Evolutionary conservation across 1,140 invertebrate genomes (phyloP).

Genomic region (Bombyx mori): DNA sequence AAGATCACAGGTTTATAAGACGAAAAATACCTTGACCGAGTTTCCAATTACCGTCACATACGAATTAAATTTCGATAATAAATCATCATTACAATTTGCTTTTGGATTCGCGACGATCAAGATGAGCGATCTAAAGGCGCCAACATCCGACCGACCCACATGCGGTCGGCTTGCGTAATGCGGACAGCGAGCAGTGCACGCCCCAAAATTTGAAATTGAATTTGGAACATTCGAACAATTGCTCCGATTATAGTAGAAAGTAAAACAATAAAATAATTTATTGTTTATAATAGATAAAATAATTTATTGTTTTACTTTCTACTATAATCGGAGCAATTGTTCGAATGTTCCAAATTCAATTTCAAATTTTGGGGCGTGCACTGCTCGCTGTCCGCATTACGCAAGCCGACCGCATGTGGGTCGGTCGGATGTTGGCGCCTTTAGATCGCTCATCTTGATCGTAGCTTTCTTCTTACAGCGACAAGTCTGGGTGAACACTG

Average conservation of each 20-base stretch:
- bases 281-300: too few relatives aligned
- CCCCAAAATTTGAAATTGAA: constrained; percentile 23
- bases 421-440: constrained; percentile 5
- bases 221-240: constrained; percentile 11
- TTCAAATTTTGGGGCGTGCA: constrained; percentile 21
- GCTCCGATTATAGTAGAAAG: constrained; percentile 2
- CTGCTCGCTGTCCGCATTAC: constrained; percentile 18
- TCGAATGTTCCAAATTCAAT: constrained; percentile 15
- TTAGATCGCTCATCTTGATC: too few relatives aligned
- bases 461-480: neutral
- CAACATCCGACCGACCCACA: constrained; percentile 21
- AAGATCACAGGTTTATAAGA: too few relatives aligned
- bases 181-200: constrained; percentile 8
- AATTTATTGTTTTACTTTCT: constrained; percentile 4
- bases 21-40: too few relatives aligned
- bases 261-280: constrained; percentile 4
- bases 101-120: too few relatives aligned
- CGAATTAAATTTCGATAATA: too few relatives aligned
- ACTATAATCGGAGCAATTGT: constrained; percentile 4
- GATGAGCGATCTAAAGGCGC: too few relatives aligned
- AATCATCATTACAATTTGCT: too few relatives aligned
- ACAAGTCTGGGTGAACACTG: neutral
- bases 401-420: constrained; percentile 30
- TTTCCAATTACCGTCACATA: too few relatives aligned
- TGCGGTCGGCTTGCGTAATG: constrained; percentile 29